Evolutionary conservation across 2,113 vertebrate species (phyloP), one percentile per base, ranked within the genome.

Genomic region (Amazona guildingii): DNA sequence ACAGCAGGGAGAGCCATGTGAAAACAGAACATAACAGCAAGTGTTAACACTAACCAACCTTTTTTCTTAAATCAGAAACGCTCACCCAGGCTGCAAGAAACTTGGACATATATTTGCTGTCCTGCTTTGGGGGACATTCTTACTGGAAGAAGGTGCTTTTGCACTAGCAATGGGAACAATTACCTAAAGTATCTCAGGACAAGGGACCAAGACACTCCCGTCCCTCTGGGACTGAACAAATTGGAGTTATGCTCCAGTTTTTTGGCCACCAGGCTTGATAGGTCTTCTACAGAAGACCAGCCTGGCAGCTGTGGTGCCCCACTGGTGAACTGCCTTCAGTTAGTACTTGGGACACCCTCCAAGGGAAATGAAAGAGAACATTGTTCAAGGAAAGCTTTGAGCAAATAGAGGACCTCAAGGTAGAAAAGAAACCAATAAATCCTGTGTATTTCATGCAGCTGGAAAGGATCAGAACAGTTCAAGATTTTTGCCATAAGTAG

Each of bases 271-370:
- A 80, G 11, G 29, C 54, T 17, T 23, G 5, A 11, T 5, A 29
- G 11, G 13, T 74, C 35, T 89, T 41, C 49, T 66, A 24, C 31
- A 39, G 49, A 68, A 70, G 28, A 76, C 16, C 2, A 9, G 24
- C 10, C 12, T 67, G 55, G 28, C 13, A 24, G 7, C 5, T 39
- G 59, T 41, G 74, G 16, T 77, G 33, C 3, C 8, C 13, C 0
- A 0, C 14, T 0, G 43, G 44, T 35, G 23, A 64, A 9, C 9
- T 15, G 23, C 52, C 29, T 75, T 20, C 5, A 4, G 6, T 15
- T 37, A 41, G 31, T 17, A 76, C 19, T 0, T 46, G 63, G 12
- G 46, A 84, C 35, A 37, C 35, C 7, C 41, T 41, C 6, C 11
- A 20, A 24, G 49, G 14, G 17, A 73, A 88, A 55, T 13, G 28